phyloP scores from a whole-genome alignment of 2,113 vertebrate genomes.

The Sinocyclocheilus maitianheensis region DNA sequence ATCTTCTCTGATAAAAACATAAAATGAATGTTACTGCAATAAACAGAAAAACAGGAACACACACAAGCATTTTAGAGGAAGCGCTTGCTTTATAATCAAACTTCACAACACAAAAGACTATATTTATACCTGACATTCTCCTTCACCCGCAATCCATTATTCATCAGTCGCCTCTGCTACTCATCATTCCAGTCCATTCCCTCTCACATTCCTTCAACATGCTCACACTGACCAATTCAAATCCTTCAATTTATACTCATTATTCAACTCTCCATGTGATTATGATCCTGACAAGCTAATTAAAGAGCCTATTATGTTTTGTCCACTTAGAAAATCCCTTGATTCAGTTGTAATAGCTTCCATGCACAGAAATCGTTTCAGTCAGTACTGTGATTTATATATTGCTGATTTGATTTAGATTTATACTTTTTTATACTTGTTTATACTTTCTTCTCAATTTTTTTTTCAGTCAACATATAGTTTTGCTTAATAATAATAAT shows the following conservation, averaged over 20 bases:
- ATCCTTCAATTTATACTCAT: conserved; percentile 28
- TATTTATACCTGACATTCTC: conserved; percentile 27
- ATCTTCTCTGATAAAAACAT: background rate
- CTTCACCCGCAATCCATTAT: conserved; percentile 16
- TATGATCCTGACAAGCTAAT: background rate
- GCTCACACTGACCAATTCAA: background rate
- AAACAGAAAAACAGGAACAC: background rate
- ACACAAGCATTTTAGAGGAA: background rate
- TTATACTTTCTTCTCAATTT: too few species aligned
- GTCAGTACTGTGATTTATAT: background rate
- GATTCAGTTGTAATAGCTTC: background rate
- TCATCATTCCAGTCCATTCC: conserved; percentile 13
- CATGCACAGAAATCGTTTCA: background rate
- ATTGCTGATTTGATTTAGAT: background rate
- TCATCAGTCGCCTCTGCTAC: background rate
- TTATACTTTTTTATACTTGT: background rate
- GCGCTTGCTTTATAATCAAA: background rate
- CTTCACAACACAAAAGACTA: conserved; percentile 1
- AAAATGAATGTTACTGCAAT: background rate
- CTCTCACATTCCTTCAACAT: background rate
- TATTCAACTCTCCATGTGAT: conserved; percentile 23
- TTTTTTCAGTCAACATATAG: too few species aligned
- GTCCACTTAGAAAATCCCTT: background rate
- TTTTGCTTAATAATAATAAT: too few species aligned
- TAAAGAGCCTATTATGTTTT: background rate